Evolutionary conservation across 2,797 vertebrate species (phyloP).

Genomic region (Merluccius polli): DNA sequence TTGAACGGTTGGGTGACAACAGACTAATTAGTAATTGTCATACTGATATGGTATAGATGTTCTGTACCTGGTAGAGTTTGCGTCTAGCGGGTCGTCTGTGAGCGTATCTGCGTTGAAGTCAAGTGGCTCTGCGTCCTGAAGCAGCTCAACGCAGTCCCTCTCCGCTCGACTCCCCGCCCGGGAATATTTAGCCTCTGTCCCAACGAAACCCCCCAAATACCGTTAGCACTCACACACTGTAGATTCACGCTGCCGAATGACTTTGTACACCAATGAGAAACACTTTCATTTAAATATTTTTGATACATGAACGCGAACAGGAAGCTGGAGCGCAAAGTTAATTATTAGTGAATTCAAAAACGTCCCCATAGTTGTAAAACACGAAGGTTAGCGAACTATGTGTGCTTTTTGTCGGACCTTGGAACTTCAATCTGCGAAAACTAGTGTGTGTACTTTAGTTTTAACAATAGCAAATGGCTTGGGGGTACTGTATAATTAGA

Average conservation of each 20-base stretch:
- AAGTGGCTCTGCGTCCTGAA: slow-evolving; percentile 90
- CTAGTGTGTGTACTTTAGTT: not conserved
- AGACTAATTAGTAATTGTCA: no score
- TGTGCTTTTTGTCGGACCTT: not conserved
- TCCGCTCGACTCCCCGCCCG: slow-evolving; percentile 76
- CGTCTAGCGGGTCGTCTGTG: slow-evolving; percentile 81
- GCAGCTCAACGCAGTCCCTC: slow-evolving; percentile 87
- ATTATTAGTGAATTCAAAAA: no score
- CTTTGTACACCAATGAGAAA: not conserved
- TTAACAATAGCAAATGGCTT: not conserved
- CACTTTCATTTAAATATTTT: not conserved
- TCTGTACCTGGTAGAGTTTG: slow-evolving; percentile 77
- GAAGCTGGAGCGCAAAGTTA: not conserved
- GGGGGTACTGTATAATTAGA: no score
- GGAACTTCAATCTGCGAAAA: not conserved
- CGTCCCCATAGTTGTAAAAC: not conserved
- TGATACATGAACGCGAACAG: not conserved
- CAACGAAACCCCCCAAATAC: not conserved
- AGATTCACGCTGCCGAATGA: not conserved
- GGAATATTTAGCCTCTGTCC: slow-evolving; percentile 81
- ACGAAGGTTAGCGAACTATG: not conserved
- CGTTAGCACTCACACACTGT: not conserved
- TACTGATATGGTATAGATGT: not conserved
- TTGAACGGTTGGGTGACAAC: no score
- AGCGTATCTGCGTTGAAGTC: slow-evolving; percentile 88